Evolutionary conservation across 2,797 vertebrate genomes (phyloP), one percentile per base, ranked within the genome.

Genomic region (Xenopus petersii): DNA sequence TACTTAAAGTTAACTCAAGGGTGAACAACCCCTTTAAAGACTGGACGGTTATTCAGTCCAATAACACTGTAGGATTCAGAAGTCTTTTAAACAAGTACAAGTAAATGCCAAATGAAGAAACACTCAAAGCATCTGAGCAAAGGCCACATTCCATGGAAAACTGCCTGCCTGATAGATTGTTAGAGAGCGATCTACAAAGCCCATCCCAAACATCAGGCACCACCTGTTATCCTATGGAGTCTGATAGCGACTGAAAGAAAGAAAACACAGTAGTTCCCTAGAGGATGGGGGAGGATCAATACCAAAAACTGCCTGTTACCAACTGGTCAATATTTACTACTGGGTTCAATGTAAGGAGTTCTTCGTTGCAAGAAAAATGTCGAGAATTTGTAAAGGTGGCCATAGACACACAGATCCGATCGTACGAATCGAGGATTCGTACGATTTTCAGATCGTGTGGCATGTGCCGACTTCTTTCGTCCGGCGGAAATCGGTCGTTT

Each of bases 51-150:
- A 21, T 21, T 21, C 21, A 21, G 21, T 21, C 21, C 21, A 21
- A 21, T 21, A 36, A 3, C 33, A 36, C 13, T 74, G 71, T 83
- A 79, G 82, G 82, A 82, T 56, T 73, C 47, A 81, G 61, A 75
- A 79, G 84, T 85, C 85, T 86, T 82, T 81, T 33, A 77, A 66
- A 55, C 85, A 86, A 81, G 69, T 75, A 61, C 75, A 75, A 36
- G 42, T 69, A 70, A 76, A 72, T 82, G 79, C 75, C 81, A 81
- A 82, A 85, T 81, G 46, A 9, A 49, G 10, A 11, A 49, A 49
- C 13, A 13, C 13, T 49, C 13, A 58, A 85, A 81, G 75, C 55
- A 80, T 63, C 61, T 80, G 83, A 80, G 84, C 75, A 85, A 69
- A 71, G 24, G 33, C 74, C 56, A 83, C 78, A 85, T 75, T 75